Conservation (phyloP, 2,888 invertebrate genomes). For the Zygaena filipendulae region DNA sequence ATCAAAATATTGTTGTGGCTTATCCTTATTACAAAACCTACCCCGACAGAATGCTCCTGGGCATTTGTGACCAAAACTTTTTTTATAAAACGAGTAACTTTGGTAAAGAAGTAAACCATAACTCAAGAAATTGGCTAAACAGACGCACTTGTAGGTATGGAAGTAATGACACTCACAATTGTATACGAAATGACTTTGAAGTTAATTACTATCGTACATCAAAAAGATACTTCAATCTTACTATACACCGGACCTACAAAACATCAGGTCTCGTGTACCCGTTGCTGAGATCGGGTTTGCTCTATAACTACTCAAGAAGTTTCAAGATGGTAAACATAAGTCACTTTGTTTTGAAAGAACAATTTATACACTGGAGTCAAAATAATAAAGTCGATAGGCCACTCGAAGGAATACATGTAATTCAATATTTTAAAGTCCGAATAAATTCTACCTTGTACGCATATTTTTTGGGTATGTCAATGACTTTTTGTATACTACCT, state of each 20-base stretch:
- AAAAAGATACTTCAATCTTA: slow-evolving; percentile 34
- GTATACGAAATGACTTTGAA: slow-evolving; percentile 28
- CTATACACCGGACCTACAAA: slow-evolving; percentile 30
- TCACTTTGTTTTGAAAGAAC: slow-evolving; percentile 24
- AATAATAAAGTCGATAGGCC: slow-evolving; percentile 12
- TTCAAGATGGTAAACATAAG: slow-evolving; percentile 41
- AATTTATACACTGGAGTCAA: slow-evolving; percentile 21
- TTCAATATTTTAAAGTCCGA: slow-evolving; percentile 54
- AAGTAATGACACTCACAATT: slow-evolving; percentile 12
- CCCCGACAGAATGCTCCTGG: slow-evolving; percentile 10
- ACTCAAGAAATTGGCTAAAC: slow-evolving; percentile 8
- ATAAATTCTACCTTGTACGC: slow-evolving; percentile 48
- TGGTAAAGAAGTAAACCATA: slow-evolving; percentile 4
- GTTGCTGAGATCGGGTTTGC: slow-evolving; percentile 32
- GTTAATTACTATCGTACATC: slow-evolving; percentile 36
- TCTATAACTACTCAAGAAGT: slow-evolving; percentile 33
- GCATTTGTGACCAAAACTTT: slow-evolving; percentile 38
- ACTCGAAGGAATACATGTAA: slow-evolving; percentile 25
- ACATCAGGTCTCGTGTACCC: slow-evolving; percentile 24
- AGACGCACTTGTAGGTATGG: slow-evolving; percentile 8
- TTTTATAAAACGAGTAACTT: slow-evolving; percentile 22
- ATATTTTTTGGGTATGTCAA: slow-evolving; percentile 36
- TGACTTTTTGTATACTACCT: too few species aligned
- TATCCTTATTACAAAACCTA: slow-evolving; percentile 22
- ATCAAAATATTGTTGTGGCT: slow-evolving; percentile 42